Evolutionary conservation across 2,113 vertebrate species (phyloP), one percentile per base, ranked within the genome.

Genomic region (Daboia siamensis): DNA sequence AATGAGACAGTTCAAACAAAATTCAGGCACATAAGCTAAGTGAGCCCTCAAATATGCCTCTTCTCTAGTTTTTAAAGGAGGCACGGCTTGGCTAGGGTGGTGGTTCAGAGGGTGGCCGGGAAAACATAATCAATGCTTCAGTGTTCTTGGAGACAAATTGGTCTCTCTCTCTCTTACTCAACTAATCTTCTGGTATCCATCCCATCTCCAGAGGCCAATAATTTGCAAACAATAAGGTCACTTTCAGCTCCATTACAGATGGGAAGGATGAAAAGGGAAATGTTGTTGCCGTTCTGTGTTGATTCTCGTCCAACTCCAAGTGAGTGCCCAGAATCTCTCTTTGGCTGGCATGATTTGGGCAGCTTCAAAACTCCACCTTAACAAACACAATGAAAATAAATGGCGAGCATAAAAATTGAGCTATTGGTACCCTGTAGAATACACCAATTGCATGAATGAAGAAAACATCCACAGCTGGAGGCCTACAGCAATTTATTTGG

Each of bases 361-460:
- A 5, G 91, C 90, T 64, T 90, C 88, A 85, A 7, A 74, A 44
- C 0, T 0, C 26, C 69, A 95, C 96, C 96, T 92, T 95, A 26
- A 93, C 69, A 0, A 54, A 85, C 74, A 29, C 91, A 69, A 92
- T 94, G 93, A 94, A 91, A 91, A 87, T 74, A 54, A 93, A 90
- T n/a, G 80, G 94, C 4, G 29, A 84, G 21, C 64, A 48, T 54
- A 46, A 61, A 91, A 51, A 91, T 44, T 9, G 3, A 39, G 57
- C 48, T 69, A 13, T 74, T 69, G 48, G 59, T 48, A 88, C 86
- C 9, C 20, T 54, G 59, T 24, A 86, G 91, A 64, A 87, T 3
- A 5, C 24, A 11, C 9, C 55, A 33, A 55, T 80, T 56, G 12
- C 80, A 6, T 4, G 54, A 33, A 1, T 12, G 1, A 44, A 7